phyloP scores from a whole-genome alignment of 35 echinoderm and acorn worm species.

The Strongylocentrotus purpuratus region DNA sequence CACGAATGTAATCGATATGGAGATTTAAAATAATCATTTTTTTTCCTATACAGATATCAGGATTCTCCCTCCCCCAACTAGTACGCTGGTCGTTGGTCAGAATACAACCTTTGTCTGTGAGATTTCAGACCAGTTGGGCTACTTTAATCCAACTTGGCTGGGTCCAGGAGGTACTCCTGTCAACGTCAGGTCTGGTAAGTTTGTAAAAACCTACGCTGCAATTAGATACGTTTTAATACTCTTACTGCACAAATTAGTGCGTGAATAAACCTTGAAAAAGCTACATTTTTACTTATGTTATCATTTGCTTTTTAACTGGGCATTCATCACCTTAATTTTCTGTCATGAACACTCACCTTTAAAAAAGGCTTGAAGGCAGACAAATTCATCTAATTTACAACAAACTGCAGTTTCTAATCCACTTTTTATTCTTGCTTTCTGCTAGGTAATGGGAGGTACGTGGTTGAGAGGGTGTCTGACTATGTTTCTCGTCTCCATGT shows the following conservation, averaged over 20 bases:
- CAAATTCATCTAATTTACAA: no score
- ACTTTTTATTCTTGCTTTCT: no score
- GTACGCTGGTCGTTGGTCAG: conserved; percentile 48
- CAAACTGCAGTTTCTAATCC: no score
- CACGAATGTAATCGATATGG: background rate
- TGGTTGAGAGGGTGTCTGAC: conserved; percentile 39
- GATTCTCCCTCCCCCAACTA: conserved; percentile 43
- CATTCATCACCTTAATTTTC: no score
- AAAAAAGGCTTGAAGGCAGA: no score
- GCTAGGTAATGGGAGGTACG: conserved; percentile 21
- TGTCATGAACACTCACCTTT: no score
- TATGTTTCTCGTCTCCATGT: conserved; percentile 48
- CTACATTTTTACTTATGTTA: no score
- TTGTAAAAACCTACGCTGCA: no score
- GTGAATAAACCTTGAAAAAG: no score
- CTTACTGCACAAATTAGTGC: no score
- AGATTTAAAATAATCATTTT: background rate
- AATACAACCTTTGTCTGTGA: conserved; percentile 85
- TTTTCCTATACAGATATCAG: conserved; percentile 57
- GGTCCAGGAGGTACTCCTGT: background rate
- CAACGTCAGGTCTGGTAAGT: conserved; percentile 15
- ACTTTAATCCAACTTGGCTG: conserved; percentile 71
- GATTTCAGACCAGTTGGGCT: conserved; percentile 60
- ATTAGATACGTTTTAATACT: no score
- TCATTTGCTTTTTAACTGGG: no score